phyloP scores from a whole-genome alignment of 2,797 vertebrate species.

The Numenius phaeopus region DNA sequence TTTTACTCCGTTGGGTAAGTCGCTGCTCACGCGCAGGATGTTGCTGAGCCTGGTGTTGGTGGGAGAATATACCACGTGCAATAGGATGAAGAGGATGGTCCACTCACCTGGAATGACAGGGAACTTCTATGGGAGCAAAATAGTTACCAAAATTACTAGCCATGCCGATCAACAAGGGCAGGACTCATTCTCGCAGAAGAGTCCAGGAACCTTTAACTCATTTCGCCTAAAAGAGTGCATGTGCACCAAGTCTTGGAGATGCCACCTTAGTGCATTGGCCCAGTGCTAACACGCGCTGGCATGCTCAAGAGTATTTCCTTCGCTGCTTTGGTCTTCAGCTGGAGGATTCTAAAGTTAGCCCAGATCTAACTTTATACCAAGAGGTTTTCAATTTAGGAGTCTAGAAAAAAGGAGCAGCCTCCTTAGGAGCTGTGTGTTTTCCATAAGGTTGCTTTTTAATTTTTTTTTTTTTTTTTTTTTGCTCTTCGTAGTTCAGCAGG shows the following conservation, averaged over 20 bases:
- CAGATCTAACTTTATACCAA: background rate
- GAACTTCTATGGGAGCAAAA: background rate
- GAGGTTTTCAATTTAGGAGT: background rate
- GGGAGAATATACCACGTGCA: accelerated
- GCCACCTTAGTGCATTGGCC: background rate
- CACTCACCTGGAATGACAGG: background rate
- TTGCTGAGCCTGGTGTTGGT: background rate
- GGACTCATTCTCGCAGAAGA: background rate
- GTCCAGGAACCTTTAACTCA: background rate
- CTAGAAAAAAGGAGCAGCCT: background rate
- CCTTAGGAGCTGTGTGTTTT: background rate
- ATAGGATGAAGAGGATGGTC: background rate
- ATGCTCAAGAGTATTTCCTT: background rate
- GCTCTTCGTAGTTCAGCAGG: background rate
- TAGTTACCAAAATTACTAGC: background rate
- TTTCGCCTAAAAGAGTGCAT: background rate
- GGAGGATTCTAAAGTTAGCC: background rate
- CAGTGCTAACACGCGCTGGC: accelerated
- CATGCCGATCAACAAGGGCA: background rate
- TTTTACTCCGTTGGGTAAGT: background rate
- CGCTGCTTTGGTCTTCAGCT: background rate
- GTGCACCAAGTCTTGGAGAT: background rate
- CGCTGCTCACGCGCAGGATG: accelerated
- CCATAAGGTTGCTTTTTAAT: background rate
- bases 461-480: background rate